A percentile compares a stretch with the other conserved stretches of the same genome.
Conservation (phyloP, 2,888 invertebrate genomes). For the Leucophenga maculata region DNA sequence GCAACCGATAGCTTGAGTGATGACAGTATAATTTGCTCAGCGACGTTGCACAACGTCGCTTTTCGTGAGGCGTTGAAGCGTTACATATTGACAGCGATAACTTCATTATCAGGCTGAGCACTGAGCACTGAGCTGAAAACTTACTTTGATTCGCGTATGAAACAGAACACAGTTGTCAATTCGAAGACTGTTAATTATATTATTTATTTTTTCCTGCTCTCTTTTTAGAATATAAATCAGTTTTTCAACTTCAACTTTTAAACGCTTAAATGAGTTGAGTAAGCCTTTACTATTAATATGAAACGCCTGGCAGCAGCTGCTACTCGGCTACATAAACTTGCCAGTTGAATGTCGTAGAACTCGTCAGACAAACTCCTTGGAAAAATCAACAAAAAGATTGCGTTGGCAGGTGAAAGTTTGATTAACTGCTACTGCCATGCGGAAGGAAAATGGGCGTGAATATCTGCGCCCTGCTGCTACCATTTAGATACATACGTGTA, state of each 20-base stretch:
- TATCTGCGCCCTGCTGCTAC: not conserved
- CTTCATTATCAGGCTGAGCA: constrained; percentile 30
- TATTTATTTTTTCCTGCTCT: too few species aligned
- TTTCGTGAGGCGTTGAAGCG: constrained; percentile 30
- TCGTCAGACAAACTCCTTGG: constrained; percentile 16
- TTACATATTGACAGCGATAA: constrained; percentile 37
- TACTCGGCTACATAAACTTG: constrained; percentile 29
- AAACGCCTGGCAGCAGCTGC: not conserved
- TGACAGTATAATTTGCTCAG: constrained; percentile 44
- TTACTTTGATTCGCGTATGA: constrained; percentile 42
- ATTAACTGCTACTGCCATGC: constrained; percentile 44
- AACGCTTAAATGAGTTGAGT: not conserved
- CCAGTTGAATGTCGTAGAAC: constrained; percentile 1
- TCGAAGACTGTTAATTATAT: not conserved
- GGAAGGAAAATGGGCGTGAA: not conserved
- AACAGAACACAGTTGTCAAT: constrained; percentile 20
- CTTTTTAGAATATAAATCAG: not conserved
- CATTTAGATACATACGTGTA: not conserved
- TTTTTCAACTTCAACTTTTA: constrained; percentile 11
- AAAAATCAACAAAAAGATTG: constrained; percentile 40
- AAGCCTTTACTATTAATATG: not conserved
- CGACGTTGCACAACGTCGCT: constrained; percentile 15
- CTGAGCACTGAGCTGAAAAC: constrained; percentile 4
- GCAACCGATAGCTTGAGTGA: constrained; percentile 59
- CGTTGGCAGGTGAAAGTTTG: constrained; percentile 48